These are phyloP conservation scores for Pocillopora grandis DNA, from an alignment of 92 coral and sea anemone genomes.

Conservation along the genomic window DNA sequence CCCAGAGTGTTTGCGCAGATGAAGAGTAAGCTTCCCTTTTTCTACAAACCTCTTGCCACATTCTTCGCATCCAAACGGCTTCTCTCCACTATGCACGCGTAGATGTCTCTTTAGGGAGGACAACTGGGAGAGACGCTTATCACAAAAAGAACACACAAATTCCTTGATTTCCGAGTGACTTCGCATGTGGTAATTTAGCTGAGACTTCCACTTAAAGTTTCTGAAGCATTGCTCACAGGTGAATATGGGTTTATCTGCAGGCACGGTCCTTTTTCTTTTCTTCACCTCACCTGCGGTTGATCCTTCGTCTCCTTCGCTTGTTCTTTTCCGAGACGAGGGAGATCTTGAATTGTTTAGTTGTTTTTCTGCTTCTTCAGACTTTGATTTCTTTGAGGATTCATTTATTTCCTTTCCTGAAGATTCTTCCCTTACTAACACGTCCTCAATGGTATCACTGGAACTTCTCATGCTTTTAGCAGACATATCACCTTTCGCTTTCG, in stretches of 20 bases:
- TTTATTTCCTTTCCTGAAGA: not conserved
- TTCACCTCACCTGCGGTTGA: not conserved
- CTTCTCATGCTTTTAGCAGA: not conserved
- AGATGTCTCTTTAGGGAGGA: constrained; percentile 40
- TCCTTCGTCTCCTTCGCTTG: not conserved
- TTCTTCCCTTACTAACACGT: not conserved
- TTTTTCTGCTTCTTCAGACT: not conserved
- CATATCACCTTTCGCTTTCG: not conserved
- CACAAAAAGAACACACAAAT: constrained; percentile 32
- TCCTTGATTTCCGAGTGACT: constrained; percentile 27
- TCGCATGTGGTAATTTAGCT: constrained; percentile 34
- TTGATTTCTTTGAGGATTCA: not conserved
- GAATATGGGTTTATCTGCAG: constrained; percentile 18
- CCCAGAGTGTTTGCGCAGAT: constrained; percentile 27
- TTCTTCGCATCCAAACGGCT: constrained; percentile 34
- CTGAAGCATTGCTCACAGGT: constrained; percentile 24
- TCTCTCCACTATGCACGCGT: constrained; percentile 39
- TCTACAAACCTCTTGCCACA: constrained; percentile 41
- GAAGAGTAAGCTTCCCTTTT: constrained; percentile 26
- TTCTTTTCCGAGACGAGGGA: not conserved
- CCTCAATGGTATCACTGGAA: not conserved
- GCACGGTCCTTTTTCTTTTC: not conserved
- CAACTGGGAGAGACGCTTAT: constrained; percentile 36
- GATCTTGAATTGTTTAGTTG: not conserved
- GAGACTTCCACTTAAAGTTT: constrained; percentile 42